Conservation (phyloP, 2,888 invertebrate species). For the Muscina levida region DNA sequence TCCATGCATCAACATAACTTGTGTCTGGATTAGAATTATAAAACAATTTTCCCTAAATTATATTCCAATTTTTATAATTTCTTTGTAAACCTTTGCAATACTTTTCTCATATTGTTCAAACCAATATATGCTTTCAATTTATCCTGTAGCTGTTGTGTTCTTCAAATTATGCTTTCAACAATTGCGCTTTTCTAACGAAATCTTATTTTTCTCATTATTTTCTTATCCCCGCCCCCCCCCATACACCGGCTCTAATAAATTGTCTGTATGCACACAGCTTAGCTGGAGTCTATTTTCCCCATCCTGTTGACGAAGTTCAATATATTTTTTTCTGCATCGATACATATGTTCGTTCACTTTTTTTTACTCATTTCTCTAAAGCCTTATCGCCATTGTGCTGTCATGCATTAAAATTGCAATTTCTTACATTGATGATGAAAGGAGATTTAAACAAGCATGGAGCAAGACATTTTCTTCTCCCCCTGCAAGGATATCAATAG, state of each 20-base stretch:
- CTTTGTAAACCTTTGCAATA: too few relatives aligned
- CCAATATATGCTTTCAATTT: too few relatives aligned
- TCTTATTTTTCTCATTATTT: slow-evolving; percentile 11
- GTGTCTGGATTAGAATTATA: too few relatives aligned
- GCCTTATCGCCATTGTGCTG: slow-evolving; percentile 38
- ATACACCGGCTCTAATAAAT: too few relatives aligned
- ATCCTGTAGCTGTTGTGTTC: too few relatives aligned
- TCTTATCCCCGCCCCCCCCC: background rate
- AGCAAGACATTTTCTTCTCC: too few relatives aligned
- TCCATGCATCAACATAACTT: too few relatives aligned
- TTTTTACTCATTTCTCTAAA: background rate
- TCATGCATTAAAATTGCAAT: slow-evolving; percentile 45
- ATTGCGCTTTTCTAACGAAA: slow-evolving; percentile 40
- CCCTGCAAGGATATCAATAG: too few relatives aligned
- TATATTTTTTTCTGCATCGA: background rate
- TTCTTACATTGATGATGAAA: slow-evolving; percentile 16
- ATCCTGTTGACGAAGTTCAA: background rate
- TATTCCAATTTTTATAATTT: too few relatives aligned
- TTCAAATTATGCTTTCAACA: slow-evolving; percentile 17
- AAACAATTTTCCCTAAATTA: too few relatives aligned
- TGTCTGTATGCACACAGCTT: slow-evolving; percentile 3
- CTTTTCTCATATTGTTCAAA: too few relatives aligned
- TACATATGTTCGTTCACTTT: background rate
- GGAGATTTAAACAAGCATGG: too few relatives aligned
- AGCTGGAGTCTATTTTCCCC: background rate